Percentiles rank a stretch among this genome's conserved stretches.
phyloP scores from a whole-genome alignment of 2,888 invertebrate species.

The Odontomyia ornata region DNA sequence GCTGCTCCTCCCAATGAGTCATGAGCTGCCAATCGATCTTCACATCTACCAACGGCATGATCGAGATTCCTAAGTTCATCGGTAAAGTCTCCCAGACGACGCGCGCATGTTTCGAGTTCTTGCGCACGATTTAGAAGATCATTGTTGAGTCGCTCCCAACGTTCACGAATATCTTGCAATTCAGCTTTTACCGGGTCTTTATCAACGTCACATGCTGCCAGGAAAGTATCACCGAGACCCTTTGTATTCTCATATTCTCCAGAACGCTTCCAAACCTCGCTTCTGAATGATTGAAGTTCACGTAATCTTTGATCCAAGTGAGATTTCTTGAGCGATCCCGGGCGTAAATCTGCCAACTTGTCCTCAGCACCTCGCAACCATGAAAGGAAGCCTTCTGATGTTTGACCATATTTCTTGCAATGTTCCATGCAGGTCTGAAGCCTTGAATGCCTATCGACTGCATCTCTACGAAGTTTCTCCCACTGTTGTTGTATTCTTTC shows the following conservation, averaged over 20 bases:
- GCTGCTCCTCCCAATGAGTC: constrained; percentile 79
- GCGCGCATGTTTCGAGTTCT: constrained; percentile 77
- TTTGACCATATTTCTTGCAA: constrained; percentile 87
- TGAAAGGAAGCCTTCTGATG: constrained; percentile 84
- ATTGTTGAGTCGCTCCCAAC: constrained; percentile 92
- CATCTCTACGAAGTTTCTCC: constrained; percentile 90
- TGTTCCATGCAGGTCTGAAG: constrained; percentile 92
- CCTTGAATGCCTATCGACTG: constrained; percentile 84
- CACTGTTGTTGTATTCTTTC: constrained; percentile 91
- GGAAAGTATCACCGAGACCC: constrained; percentile 86
- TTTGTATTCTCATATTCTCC: constrained; percentile 92
- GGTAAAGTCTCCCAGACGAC: constrained; percentile 83
- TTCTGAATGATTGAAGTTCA: constrained; percentile 87
- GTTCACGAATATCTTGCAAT: constrained; percentile 80
- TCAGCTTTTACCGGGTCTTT: constrained; percentile 88
- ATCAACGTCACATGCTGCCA: constrained; percentile 88
- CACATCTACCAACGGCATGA: constrained; percentile 85
- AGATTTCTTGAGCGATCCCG: constrained; percentile 82
- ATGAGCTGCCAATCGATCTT: constrained; percentile 78
- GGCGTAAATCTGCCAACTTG: constrained; percentile 79
- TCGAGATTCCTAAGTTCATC: constrained; percentile 87
- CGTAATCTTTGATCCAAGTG: constrained; percentile 88
- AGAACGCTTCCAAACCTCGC: constrained; percentile 91
- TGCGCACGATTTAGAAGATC: constrained; percentile 66
- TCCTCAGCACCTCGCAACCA: constrained; percentile 91